These are phyloP conservation scores for Hydrochoerus hydrochaeris DNA, from an alignment of 2,113 vertebrate genomes.

Conservation along the genomic window DNA sequence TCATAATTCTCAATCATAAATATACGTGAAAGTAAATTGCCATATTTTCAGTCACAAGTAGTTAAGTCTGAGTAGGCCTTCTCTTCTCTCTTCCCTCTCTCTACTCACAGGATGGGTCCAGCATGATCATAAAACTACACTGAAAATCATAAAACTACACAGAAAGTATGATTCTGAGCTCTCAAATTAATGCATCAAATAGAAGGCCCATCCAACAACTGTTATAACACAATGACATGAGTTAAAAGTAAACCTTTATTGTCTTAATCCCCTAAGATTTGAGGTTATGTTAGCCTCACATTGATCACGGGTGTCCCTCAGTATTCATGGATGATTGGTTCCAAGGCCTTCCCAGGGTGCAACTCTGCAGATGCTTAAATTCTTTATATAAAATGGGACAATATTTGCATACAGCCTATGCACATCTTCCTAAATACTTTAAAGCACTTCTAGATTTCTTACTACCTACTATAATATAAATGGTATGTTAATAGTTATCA, in stretches of 20 bases:
- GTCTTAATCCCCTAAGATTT: background rate
- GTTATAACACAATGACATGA: background rate
- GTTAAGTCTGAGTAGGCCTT: background rate
- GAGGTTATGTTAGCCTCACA: background rate
- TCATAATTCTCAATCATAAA: background rate
- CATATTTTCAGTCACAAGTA: background rate
- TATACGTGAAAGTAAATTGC: background rate
- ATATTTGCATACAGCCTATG: background rate
- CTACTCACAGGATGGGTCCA: background rate
- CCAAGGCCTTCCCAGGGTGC: background rate
- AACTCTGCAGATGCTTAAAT: background rate
- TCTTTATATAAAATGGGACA: background rate
- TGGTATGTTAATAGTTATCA: background rate
- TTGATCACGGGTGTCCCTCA: background rate
- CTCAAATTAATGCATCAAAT: background rate
- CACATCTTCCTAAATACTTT: background rate
- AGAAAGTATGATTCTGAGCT: background rate
- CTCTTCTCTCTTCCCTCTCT: background rate
- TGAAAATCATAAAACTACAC: background rate
- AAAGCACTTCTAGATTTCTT: background rate
- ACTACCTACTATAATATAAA: background rate
- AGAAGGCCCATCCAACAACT: background rate
- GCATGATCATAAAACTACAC: background rate
- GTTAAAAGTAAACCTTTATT: constrained; percentile 9
- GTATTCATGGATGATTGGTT: background rate